Percentiles rank a stretch among this genome's conserved stretches.
These are phyloP conservation scores for Xanthia togata DNA, from an alignment of 2,888 invertebrate species.

Conservation along the genomic window DNA sequence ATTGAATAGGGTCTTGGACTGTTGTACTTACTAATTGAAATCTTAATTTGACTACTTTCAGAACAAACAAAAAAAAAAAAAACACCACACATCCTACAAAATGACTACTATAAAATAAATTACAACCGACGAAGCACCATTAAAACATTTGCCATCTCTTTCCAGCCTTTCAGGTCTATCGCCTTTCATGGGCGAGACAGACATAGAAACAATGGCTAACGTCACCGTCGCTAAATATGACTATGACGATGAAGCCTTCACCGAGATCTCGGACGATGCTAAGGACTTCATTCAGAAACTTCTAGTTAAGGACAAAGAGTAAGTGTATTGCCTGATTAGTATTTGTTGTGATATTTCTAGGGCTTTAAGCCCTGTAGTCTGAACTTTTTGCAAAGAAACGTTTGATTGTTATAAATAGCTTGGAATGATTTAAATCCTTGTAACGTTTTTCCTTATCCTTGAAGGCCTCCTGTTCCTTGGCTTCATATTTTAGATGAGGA, in stretches of 20 bases:
- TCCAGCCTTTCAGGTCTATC: conserved; percentile 97
- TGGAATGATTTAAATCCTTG: not conserved
- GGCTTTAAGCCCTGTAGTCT: conserved; percentile 19
- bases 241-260: conserved; percentile 99
- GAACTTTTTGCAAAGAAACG: conserved; percentile 47
- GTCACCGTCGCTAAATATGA: conserved; percentile 99
- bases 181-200: conserved; percentile 99
- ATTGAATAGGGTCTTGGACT: no score
- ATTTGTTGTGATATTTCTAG: conserved; percentile 42
- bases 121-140: not conserved
- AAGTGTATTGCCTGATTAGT: conserved; percentile 84
- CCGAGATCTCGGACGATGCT: conserved; percentile 97
- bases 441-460: not conserved
- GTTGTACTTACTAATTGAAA: no score
- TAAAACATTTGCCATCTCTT: conserved; percentile 49
- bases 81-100: no score
- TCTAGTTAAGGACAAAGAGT: conserved; percentile 97
- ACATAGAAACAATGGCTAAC: conserved; percentile 99
- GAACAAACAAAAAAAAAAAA: no score
- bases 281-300: conserved; percentile 98
- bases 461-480: not conserved
- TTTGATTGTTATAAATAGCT: conserved; percentile 9
- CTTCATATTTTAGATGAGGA: not conserved
- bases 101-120: no score
- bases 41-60: no score